phyloP scores from a whole-genome alignment of 2,888 invertebrate genomes.

The Acleris emargana region DNA sequence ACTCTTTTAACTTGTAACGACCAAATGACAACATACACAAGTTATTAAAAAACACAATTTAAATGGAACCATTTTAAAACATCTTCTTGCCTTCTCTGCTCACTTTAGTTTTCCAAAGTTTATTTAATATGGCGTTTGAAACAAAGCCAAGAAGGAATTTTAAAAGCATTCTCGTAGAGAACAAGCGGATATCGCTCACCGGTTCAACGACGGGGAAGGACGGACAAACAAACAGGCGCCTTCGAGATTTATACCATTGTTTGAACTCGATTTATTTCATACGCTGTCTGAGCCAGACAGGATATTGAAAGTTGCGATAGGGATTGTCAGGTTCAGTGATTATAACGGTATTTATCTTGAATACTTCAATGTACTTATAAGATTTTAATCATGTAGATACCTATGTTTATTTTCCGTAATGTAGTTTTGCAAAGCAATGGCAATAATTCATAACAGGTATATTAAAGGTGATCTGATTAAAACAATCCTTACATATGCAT shows the following conservation, averaged over 20 bases:
- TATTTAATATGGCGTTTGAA: constrained; percentile 33
- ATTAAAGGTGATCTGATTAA: no score
- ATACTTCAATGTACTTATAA: no score
- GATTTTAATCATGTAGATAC: no score
- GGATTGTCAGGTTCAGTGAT: not conserved
- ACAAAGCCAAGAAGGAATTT: constrained; percentile 30
- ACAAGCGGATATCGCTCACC: constrained; percentile 48
- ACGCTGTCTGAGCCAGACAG: constrained; percentile 14
- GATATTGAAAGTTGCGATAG: constrained; percentile 27
- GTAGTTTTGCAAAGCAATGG: no score
- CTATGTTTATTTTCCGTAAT: no score
- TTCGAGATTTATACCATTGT: constrained; percentile 48
- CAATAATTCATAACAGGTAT: no score
- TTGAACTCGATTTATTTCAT: constrained; percentile 43
- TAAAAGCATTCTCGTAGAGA: constrained; percentile 33
- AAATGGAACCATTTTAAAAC: no score
- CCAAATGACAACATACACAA: no score
- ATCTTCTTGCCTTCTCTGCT: no score
- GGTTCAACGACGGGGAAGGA: constrained; percentile 43
- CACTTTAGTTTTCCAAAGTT: constrained; percentile 2
- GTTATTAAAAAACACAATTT: no score
- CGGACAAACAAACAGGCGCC: constrained; percentile 43
- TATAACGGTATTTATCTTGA: not conserved
- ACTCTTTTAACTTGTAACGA: no score
- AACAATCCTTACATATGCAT: no score